phyloP scores from a whole-genome alignment of 2,797 vertebrate genomes.

The Pelodytes ibericus region DNA sequence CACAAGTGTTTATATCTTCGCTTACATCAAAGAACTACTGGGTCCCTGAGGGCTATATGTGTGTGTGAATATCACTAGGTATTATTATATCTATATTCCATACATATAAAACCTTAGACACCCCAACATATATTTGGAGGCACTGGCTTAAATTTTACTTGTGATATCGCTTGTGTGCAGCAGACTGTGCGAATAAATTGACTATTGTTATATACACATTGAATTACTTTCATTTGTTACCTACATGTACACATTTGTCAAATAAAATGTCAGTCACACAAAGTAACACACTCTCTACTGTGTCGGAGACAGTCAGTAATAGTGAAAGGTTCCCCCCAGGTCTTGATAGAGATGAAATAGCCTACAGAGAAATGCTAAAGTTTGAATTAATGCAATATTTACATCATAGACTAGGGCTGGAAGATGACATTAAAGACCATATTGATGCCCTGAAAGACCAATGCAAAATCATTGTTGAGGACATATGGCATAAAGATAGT shows the following conservation, averaged over 20 bases:
- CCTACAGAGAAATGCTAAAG: not conserved
- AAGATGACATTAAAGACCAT: not conserved
- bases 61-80: too few species aligned
- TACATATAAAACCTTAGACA: too few species aligned
- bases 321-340: not conserved
- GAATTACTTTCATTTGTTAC: not conserved
- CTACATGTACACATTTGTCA: not conserved
- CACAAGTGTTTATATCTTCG: too few species aligned
- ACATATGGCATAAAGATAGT: constrained; percentile 11
- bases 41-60: too few species aligned
- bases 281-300: not conserved
- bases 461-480: not conserved
- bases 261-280: constrained; percentile 2
- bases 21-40: too few species aligned
- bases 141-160: too few species aligned
- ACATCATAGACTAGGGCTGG: not conserved
- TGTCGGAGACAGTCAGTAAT: not conserved
- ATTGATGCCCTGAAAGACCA: not conserved
- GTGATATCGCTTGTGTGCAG: not conserved
- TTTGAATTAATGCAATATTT: not conserved
- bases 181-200: not conserved
- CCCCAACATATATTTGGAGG: too few species aligned
- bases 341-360: constrained; percentile 1
- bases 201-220: not conserved
- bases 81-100: too few species aligned